These are phyloP conservation scores for Sebastes nivosus DNA, from an alignment of 2,797 vertebrate genomes.

Conservation along the genomic window DNA sequence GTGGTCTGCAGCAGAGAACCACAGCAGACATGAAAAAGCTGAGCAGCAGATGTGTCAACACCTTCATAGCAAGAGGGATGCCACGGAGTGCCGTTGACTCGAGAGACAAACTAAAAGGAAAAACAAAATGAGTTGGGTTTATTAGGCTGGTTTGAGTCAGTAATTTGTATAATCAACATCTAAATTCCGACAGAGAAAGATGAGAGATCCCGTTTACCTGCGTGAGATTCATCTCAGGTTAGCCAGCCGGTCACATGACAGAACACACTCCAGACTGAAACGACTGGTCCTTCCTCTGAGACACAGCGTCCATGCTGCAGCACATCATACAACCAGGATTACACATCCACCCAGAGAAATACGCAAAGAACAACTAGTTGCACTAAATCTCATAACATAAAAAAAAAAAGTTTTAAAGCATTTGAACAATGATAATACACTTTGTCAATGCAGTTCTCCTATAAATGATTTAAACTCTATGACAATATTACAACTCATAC, in stretches of 20 bases:
- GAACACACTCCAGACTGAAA: constrained; percentile 91
- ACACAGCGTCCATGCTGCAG: constrained; percentile 56
- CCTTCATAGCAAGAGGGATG: not conserved
- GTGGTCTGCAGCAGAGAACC: not conserved
- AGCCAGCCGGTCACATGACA: constrained; percentile 86
- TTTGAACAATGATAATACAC: not conserved
- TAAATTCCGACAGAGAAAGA: not conserved
- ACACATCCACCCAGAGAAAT: not conserved
- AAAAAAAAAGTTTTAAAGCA: not conserved
- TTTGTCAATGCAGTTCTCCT: not conserved
- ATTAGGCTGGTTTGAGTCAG: not conserved
- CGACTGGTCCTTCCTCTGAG: constrained; percentile 72
- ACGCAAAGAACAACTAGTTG: not conserved
- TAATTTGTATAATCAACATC: not conserved
- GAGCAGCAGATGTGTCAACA: not conserved
- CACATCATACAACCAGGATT: constrained; percentile 21
- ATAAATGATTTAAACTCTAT: not conserved
- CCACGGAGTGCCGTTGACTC: not conserved
- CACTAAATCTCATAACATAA: not conserved
- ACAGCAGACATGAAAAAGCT: not conserved
- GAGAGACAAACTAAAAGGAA: not conserved
- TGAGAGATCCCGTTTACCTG: constrained; percentile 24
- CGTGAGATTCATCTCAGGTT: not conserved
- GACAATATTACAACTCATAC: not conserved
- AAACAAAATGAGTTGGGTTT: no score